Conservation (phyloP, 2,888 invertebrate genomes). For the Phaonia tiefii region DNA sequence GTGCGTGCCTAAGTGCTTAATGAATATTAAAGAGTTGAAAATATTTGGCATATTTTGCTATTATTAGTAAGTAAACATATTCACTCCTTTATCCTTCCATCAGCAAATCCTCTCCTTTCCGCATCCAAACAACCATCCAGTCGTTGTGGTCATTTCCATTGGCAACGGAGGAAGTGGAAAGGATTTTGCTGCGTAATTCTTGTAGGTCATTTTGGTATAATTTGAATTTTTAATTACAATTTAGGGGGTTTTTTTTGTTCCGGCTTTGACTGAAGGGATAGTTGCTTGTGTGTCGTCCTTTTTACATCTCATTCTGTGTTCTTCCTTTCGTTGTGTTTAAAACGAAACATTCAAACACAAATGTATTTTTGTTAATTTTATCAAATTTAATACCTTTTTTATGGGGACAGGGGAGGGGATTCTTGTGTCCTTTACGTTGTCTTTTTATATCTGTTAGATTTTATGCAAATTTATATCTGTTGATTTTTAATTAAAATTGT, state of each 20-base stretch:
- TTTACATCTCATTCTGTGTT: background rate
- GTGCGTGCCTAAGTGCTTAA: background rate
- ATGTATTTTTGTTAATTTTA: slow-evolving; percentile 34
- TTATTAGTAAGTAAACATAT: background rate
- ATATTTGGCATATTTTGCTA: slow-evolving; percentile 32
- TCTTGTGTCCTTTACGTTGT: background rate
- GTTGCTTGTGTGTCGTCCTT: background rate
- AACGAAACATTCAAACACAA: background rate
- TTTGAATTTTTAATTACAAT: slow-evolving; percentile 48
- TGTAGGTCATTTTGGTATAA: slow-evolving; percentile 27
- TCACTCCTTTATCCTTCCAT: background rate
- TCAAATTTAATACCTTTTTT: slow-evolving; percentile 21
- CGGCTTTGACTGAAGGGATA: background rate
- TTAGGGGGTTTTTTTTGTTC: background rate
- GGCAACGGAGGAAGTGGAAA: background rate
- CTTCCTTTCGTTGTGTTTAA: background rate
- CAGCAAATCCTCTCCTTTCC: too few species aligned
- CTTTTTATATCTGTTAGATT: background rate
- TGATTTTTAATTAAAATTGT: slow-evolving; percentile 19
- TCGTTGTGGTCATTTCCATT: too few species aligned
- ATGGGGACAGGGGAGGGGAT: too few species aligned
- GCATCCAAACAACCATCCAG: too few species aligned
- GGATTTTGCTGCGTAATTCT: slow-evolving; percentile 28
- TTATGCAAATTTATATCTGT: slow-evolving; percentile 33
- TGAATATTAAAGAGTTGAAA: slow-evolving; percentile 38